Conservation (phyloP, 2,888 invertebrate genomes). For the Aleiodes alternator region DNA sequence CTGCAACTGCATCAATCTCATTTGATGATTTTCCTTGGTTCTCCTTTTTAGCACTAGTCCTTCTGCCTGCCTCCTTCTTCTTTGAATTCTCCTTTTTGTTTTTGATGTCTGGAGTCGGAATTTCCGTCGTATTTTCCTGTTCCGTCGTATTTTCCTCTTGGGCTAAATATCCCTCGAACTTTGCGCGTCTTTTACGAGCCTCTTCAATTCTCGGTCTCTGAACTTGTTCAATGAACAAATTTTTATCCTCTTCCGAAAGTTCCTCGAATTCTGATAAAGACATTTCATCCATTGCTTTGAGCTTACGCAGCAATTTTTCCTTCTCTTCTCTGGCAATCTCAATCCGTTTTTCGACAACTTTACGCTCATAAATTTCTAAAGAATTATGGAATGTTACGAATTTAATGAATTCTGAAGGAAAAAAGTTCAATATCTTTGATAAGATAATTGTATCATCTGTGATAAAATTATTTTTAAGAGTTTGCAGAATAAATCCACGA, state of each 20-base stretch:
- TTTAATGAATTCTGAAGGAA: conserved; percentile 60
- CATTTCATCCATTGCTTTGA: conserved; percentile 61
- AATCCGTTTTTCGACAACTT: conserved; percentile 44
- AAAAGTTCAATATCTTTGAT: conserved; percentile 57
- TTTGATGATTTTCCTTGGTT: conserved; percentile 28
- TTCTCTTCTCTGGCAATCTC: conserved; percentile 38
- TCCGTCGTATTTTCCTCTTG: conserved; percentile 41
- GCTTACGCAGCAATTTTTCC: conserved; percentile 41
- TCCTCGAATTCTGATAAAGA: conserved; percentile 60
- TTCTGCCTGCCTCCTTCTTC: conserved; percentile 32
- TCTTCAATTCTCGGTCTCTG: conserved; percentile 56
- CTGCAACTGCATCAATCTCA: conserved; percentile 40
- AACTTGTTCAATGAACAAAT: conserved; percentile 57
- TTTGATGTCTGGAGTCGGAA: not conserved
- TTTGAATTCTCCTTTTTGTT: conserved; percentile 50
- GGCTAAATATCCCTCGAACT: conserved; percentile 52
- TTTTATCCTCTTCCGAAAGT: conserved; percentile 60
- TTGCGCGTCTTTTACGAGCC: conserved; percentile 52
- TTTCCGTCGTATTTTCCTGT: conserved; percentile 28
- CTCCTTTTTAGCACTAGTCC: conserved; percentile 49
- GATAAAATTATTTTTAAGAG: conserved; percentile 64
- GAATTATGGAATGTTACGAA: conserved; percentile 67
- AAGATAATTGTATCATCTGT: conserved; percentile 54
- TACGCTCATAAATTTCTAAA: conserved; percentile 52
- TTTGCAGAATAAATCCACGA: conserved; percentile 66